Percentiles rank a stretch among this genome's conserved stretches.
Evolutionary conservation across 2,888 invertebrate species (phyloP).

Genomic region (Drosophila longiperda): DNA sequence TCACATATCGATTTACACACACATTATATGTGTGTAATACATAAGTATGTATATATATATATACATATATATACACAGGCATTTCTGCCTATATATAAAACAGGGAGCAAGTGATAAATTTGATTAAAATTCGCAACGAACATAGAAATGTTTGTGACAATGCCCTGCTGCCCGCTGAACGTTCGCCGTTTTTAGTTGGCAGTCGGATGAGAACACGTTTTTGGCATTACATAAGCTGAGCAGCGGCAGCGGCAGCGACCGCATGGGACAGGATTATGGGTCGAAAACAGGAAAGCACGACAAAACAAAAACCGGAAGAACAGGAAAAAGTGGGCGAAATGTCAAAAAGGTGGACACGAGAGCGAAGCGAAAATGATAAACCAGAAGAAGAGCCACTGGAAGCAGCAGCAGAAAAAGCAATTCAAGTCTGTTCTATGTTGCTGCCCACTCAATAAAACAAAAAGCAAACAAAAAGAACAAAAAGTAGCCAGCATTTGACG

Average conservation of each 20-base stretch:
- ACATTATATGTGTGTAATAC: neutral
- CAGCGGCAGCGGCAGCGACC: constrained; percentile 13
- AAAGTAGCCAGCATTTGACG: constrained; percentile 34
- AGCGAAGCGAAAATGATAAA: constrained; percentile 24
- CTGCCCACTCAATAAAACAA: constrained; percentile 51
- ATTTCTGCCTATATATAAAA: neutral
- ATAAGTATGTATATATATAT: neutral
- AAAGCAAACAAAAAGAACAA: constrained; percentile 6
- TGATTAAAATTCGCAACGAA: constrained; percentile 55
- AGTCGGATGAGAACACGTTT: constrained; percentile 69
- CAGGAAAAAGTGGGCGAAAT: constrained; percentile 82
- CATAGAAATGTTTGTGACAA: constrained; percentile 72
- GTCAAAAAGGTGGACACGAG: constrained; percentile 72
- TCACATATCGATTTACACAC: constrained; percentile 1
- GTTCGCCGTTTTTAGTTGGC: neutral
- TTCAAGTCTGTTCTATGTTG: constrained; percentile 57
- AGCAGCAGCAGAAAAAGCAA: constrained; percentile 16
- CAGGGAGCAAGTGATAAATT: constrained; percentile 36
- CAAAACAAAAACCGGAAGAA: constrained; percentile 81
- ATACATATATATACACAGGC: neutral
- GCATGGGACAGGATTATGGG: constrained; percentile 74
- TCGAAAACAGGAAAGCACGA: constrained; percentile 77
- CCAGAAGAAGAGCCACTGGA: constrained; percentile 4
- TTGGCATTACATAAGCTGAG: constrained; percentile 71
- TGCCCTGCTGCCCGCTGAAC: constrained; percentile 24